phyloP scores from a whole-genome alignment of 2,797 vertebrate genomes.

The Myotis daubentonii region DNA sequence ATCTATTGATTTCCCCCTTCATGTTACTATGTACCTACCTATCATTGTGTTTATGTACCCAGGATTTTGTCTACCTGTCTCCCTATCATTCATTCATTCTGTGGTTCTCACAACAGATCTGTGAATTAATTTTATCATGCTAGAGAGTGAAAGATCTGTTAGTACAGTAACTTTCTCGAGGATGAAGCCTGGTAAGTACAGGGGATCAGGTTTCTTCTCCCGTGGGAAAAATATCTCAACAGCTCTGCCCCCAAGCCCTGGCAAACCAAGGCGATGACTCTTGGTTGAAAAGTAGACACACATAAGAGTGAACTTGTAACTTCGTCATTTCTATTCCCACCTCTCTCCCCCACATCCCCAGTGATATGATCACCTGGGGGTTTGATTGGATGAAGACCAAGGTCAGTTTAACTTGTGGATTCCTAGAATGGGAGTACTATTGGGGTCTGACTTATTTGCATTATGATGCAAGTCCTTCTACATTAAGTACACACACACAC shows the following conservation, averaged over 20 bases:
- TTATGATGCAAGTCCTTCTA: not conserved
- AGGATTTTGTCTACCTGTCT: not conserved
- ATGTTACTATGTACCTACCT: not conserved
- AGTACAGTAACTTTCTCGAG: not conserved
- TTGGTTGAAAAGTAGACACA: no score
- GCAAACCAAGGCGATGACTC: not conserved
- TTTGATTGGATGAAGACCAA: not conserved
- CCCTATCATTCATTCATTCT: not conserved
- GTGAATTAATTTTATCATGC: not conserved
- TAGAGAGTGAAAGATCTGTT: not conserved
- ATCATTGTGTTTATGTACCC: not conserved
- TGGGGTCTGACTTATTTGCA: not conserved
- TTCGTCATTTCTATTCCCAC: not conserved
- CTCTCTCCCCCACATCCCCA: not conserved
- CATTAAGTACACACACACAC: not conserved
- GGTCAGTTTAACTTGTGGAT: not conserved
- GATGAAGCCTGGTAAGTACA: not conserved
- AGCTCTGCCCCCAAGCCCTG: rapidly evolving
- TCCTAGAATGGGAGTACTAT: not conserved
- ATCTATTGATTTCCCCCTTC: not conserved
- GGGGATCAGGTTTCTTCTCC: not conserved
- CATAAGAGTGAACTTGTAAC: not conserved
- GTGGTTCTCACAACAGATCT: not conserved
- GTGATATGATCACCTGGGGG: not conserved
- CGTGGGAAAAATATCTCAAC: not conserved